Evolutionary conservation across 2,888 invertebrate genomes (phyloP).

Genomic region (Ochropleura leucogaster): DNA sequence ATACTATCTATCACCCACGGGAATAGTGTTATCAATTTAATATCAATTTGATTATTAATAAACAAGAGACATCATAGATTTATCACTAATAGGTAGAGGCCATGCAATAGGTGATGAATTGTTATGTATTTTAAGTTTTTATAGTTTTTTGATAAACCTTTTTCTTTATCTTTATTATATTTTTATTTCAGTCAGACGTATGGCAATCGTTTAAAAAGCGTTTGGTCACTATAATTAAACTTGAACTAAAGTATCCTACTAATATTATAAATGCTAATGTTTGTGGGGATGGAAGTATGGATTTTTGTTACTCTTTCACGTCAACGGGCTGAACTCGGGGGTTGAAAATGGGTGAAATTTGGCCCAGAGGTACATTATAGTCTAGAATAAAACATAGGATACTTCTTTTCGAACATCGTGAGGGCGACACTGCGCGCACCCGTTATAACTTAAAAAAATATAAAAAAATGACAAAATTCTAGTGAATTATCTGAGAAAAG

Average conservation of each 20-base stretch:
- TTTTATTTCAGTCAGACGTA: not conserved
- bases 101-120: not conserved
- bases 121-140: not conserved
- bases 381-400: no score
- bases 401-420: no score
- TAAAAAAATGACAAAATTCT: not conserved
- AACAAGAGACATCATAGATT: constrained; percentile 11
- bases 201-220: not conserved
- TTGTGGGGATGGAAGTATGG: no score
- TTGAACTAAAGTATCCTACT: no score
- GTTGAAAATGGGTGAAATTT: no score
- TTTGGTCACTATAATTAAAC: not conserved
- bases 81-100: constrained; percentile 14
- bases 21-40: constrained; percentile 10
- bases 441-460: no score
- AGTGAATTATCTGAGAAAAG: no score
- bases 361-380: no score
- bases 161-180: not conserved
- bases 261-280: no score
- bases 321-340: no score
- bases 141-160: not conserved
- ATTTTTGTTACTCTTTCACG: no score
- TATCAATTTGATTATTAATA: constrained; percentile 16
- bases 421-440: no score
- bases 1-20: not conserved